Percentiles rank a stretch among this genome's conserved stretches.
phyloP scores from a whole-genome alignment of 2,113 vertebrate genomes.

The Ctenomys sociabilis region DNA sequence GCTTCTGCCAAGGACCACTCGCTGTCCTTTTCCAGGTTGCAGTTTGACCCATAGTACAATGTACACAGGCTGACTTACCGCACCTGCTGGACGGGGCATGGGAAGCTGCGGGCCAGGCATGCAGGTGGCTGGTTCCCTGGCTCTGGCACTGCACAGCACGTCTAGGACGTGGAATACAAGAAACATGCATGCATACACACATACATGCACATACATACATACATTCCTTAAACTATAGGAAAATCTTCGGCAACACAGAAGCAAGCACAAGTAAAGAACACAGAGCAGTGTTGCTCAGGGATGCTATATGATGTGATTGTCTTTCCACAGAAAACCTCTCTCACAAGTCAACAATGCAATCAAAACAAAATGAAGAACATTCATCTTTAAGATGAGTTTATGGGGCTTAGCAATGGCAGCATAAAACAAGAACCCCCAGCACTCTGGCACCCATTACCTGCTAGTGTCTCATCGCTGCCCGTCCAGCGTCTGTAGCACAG shows the following conservation, averaged over 20 bases:
- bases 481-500: conserved; percentile 84
- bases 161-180: background rate
- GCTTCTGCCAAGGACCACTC: background rate
- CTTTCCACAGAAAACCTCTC: background rate
- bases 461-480: conserved; percentile 86
- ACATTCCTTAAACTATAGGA: background rate
- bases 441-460: conserved; percentile 81
- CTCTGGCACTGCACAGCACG: background rate
- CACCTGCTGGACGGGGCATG: too few relatives aligned
- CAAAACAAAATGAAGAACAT: background rate
- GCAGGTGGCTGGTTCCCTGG: background rate
- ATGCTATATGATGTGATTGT: background rate
- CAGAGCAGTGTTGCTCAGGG: background rate
- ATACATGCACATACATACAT: background rate
- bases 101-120: background rate
- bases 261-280: background rate
- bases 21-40: background rate
- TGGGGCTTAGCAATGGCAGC: background rate
- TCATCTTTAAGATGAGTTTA: background rate
- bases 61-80: background rate
- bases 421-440: background rate
- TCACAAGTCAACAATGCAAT: background rate
- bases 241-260: background rate
- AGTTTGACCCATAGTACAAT: background rate
- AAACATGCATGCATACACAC: background rate